phyloP scores from a whole-genome alignment of 2,797 vertebrate species.

The Hylomyscus alleni region DNA sequence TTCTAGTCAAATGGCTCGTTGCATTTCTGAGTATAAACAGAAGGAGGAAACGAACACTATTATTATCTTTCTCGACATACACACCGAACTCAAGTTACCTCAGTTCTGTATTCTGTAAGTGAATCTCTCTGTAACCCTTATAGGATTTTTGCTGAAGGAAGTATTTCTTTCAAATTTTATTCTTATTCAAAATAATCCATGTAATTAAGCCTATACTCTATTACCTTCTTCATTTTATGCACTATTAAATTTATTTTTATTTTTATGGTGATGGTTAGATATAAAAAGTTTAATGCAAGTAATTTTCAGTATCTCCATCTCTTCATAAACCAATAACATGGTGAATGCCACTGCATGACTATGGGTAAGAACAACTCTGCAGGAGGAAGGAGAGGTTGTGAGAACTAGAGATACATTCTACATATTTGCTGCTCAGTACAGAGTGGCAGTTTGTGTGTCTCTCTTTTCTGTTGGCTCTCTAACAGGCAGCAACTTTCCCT shows the following conservation, averaged over 20 bases:
- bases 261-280: conserved; percentile 28
- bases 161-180: conserved; percentile 8
- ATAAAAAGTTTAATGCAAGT: conserved; percentile 54
- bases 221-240: conserved; percentile 56
- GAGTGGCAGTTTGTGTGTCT: fast-evolving
- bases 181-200: conserved; percentile 29
- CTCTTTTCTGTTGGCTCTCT: not conserved
- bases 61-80: not conserved
- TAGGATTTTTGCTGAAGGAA: not conserved
- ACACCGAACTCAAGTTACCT: not conserved
- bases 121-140: not conserved
- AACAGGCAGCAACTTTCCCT: not conserved
- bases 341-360: not conserved
- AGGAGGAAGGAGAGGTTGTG: not conserved
- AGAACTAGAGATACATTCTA: fast-evolving
- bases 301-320: conserved; percentile 5
- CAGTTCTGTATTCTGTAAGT: not conserved
- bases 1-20: not conserved
- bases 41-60: not conserved
- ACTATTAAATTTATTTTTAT: conserved; percentile 66
- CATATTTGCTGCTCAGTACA: not conserved
- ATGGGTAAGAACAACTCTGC: not conserved
- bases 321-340: not conserved
- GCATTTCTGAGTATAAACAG: not conserved
- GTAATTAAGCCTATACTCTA: conserved; percentile 50